Evolutionary conservation across 2,113 vertebrate genomes (phyloP), one percentile per base, ranked within the genome.

Genomic region (Menidia beryllina): DNA sequence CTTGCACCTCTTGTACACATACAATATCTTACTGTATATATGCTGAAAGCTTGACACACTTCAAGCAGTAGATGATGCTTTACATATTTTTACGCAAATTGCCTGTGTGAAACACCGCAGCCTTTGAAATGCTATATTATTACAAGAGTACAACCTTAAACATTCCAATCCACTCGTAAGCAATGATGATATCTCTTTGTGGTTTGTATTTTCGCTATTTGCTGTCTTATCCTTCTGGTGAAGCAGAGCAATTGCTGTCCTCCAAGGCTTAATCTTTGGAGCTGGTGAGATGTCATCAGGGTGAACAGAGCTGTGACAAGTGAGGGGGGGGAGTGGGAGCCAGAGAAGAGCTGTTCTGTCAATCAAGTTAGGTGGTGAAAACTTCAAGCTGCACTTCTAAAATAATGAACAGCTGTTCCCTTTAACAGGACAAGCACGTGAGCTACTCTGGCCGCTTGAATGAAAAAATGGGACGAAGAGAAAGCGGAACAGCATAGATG

Each of bases 261-360:
- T 87, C 59, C 23, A 20, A 69, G 64, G 71, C 57, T 86, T 84
- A 81, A 86, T 78, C 84, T 72, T 78, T 79, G 84, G 87, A 91
- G 89, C 84, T 75, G 48, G 61, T 81, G 74, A 72, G 78, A 85
- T 89, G 81, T 87, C 73, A 81, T 62, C n/a, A 51, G 77, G 54
- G 83, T 67, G 81, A 77, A 73, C 67, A 62, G 69, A 76, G 75
- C 72, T 68, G 71, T 80, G 84, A 83, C 80, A 76, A 69, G 75
- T 69, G 57, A 81, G 73, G 62, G 72, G 47, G 77, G 72, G 68
- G 61, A 68, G 60, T 60, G 73, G 70, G 49, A n/a, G 61, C 62
- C 51, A 68, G 63, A 72, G 59, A 71, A 25, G 65, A 82, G 69
- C 58, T 12, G 5, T 64, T 79, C 72, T 83, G 85, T 70, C 87